Percentiles rank a stretch among this genome's conserved stretches.
These are phyloP conservation scores for Phyllotis vaccarum DNA, from an alignment of 2,797 vertebrate genomes.

Conservation along the genomic window DNA sequence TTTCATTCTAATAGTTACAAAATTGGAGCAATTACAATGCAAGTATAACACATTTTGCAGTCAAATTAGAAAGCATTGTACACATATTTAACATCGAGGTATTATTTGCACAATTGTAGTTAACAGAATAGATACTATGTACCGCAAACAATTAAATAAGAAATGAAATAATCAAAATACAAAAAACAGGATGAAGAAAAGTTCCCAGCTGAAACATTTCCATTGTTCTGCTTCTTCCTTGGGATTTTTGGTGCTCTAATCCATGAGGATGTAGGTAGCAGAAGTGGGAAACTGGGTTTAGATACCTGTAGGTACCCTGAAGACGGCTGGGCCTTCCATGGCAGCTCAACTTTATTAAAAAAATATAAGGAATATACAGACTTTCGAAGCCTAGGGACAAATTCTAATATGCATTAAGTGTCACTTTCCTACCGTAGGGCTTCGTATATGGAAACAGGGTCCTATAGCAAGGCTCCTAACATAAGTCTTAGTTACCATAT, in stretches of 20 bases:
- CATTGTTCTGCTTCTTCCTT: not conserved
- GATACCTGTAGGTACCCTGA: not conserved
- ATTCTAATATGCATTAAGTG: not conserved
- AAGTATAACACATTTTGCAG: not conserved
- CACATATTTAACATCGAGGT: not conserved
- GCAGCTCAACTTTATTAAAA: not conserved
- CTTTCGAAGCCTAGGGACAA: not conserved
- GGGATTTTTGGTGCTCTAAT: not conserved
- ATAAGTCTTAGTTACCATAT: not conserved
- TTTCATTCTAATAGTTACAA: too few species aligned
- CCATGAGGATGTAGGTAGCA: not conserved
- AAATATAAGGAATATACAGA: not conserved
- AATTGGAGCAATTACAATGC: not conserved
- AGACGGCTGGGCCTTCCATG: too few species aligned
- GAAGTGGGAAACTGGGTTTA: fast-evolving
- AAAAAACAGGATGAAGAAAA: not conserved
- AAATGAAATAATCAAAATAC: not conserved
- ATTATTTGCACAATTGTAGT: not conserved
- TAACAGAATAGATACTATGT: not conserved
- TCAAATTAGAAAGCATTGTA: not conserved
- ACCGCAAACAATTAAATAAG: not conserved
- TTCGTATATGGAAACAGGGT: not conserved
- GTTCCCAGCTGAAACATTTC: not conserved
- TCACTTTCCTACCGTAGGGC: not conserved
- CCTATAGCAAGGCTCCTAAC: not conserved